phyloP scores from a whole-genome alignment of 2,888 invertebrate genomes.

The Deroplatys truncata region DNA sequence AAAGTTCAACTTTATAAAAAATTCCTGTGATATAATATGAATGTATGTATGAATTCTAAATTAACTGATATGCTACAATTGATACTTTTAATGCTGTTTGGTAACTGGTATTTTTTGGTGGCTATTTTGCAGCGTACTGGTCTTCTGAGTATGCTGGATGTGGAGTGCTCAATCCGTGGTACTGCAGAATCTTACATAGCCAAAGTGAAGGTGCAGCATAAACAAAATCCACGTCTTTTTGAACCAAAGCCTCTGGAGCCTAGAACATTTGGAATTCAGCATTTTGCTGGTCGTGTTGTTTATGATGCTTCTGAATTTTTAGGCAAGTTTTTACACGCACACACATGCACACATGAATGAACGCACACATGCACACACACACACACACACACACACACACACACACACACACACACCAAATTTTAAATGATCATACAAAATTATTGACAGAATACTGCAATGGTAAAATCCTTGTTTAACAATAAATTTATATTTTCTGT shows the following conservation, averaged over 20 bases:
- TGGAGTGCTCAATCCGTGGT: conserved; percentile 81
- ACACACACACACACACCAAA: too few species aligned
- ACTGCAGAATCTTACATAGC: conserved; percentile 76
- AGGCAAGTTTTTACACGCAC: conserved; percentile 39
- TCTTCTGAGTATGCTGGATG: conserved; percentile 85
- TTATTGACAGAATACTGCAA: too few species aligned
- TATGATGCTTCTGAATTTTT: conserved; percentile 89
- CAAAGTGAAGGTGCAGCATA: conserved; percentile 76
- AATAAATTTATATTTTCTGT: too few species aligned
- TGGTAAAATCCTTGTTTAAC: too few species aligned
- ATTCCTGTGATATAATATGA: too few species aligned
- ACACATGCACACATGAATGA: too few species aligned
- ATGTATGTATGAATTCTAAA: too few species aligned
- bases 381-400: too few species aligned
- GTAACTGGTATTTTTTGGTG: background rate
- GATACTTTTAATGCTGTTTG: too few species aligned
- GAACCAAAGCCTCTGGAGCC: conserved; percentile 76
- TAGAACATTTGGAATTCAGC: conserved; percentile 83
- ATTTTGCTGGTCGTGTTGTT: conserved; percentile 80
- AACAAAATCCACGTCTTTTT: conserved; percentile 75
- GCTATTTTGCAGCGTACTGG: conserved; percentile 64
- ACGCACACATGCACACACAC: too few species aligned
- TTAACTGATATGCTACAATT: too few species aligned
- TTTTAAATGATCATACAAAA: background rate
- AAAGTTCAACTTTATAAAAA: too few species aligned